phyloP scores from a whole-genome alignment of 2,888 invertebrate species.

The Stenodera caucasica region DNA sequence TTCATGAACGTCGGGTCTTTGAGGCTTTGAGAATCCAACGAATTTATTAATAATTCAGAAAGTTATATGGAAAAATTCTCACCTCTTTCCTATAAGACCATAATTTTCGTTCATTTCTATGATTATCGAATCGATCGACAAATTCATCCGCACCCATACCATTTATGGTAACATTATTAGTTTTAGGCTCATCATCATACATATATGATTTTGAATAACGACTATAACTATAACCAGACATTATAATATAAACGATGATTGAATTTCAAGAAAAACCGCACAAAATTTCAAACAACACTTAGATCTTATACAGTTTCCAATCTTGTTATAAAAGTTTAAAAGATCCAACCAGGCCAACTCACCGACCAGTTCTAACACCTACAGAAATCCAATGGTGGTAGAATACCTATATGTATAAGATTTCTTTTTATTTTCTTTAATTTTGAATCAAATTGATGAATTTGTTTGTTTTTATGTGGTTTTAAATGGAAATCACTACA shows the following conservation, averaged over 20 bases:
- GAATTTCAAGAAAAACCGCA: conserved; percentile 10
- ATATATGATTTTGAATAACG: conserved; percentile 27
- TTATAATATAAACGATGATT: no score
- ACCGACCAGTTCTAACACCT: conserved; percentile 39
- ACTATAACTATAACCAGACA: conserved; percentile 36
- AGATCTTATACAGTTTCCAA: conserved; percentile 3
- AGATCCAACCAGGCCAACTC: conserved; percentile 23
- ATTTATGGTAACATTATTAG: conserved; percentile 27
- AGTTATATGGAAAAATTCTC: conserved; percentile 21
- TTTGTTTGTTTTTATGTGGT: conserved; percentile 11
- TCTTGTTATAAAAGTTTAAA: conserved; percentile 21
- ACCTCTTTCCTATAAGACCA: conserved; percentile 25
- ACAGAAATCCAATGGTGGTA: conserved; percentile 15
- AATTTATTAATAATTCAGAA: no score
- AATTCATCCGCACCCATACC: conserved; percentile 22
- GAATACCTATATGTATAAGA: not conserved
- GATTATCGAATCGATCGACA: conserved; percentile 10
- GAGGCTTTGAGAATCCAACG: not conserved
- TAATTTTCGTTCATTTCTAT: conserved; percentile 17
- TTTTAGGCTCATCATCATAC: conserved; percentile 22
- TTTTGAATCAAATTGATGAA: not conserved
- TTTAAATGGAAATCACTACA: not conserved
- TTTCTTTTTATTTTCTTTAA: conserved; percentile 10
- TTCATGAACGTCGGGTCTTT: no score
- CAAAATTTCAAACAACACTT: no score